Evolutionary conservation across 92 coral and sea anemone genomes (phyloP).

Genomic region (Zoanthus solanderi): DNA sequence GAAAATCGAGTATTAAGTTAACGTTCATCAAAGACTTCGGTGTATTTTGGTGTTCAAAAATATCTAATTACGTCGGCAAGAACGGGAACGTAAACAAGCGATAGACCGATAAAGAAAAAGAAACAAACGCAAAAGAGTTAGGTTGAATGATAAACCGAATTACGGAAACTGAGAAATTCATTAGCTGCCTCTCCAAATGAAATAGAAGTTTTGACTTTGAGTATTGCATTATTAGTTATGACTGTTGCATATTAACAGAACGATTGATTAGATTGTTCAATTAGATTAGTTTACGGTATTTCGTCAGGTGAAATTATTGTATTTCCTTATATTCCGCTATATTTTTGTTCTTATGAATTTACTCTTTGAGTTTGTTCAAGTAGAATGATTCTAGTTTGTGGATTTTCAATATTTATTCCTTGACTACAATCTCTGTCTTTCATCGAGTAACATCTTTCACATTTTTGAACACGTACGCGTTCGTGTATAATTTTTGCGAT

Average conservation of each 20-base stretch:
- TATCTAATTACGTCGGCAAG: constrained; percentile 37
- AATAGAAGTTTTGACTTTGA: not conserved
- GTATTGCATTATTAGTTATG: not conserved
- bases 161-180: constrained; percentile 14
- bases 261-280: no score
- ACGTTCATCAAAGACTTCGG: constrained; percentile 27
- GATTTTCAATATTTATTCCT: no score
- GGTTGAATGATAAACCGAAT: constrained; percentile 3
- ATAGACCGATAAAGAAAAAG: not conserved
- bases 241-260: no score
- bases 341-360: no score
- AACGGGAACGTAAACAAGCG: not conserved
- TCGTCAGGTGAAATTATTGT: no score
- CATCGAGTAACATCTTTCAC: not conserved
- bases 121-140: not conserved
- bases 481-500: not conserved
- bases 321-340: no score
- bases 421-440: not conserved
- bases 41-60: constrained; percentile 14
- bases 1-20: constrained; percentile 24
- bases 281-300: no score
- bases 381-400: no score
- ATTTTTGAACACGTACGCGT: not conserved
- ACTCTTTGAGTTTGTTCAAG: no score
- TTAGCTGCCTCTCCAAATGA: not conserved